phyloP scores from a whole-genome alignment of 2,113 vertebrate genomes.

The Coptodon rendalli region DNA sequence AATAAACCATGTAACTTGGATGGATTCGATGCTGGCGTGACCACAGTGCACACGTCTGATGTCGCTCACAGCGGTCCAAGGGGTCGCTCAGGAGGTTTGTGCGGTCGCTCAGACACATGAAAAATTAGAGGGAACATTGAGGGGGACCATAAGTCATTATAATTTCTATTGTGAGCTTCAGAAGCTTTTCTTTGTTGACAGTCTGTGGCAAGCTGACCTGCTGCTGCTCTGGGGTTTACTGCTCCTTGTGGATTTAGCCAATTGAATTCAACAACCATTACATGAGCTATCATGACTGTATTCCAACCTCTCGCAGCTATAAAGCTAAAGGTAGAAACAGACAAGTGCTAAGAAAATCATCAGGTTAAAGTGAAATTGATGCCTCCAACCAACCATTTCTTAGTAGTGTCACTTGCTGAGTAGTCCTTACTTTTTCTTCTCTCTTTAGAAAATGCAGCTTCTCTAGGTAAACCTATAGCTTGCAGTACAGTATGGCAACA shows the following conservation, averaged over 20 bases:
- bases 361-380: not conserved
- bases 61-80: too few relatives aligned
- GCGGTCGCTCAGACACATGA: too few relatives aligned
- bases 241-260: not conserved
- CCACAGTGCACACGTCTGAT: too few relatives aligned
- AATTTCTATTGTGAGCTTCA: not conserved
- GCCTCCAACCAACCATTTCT: not conserved
- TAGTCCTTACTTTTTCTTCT: not conserved
- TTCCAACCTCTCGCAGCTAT: not conserved
- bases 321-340: not conserved
- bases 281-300: not conserved
- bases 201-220: not conserved
- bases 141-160: not conserved
- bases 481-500: not conserved
- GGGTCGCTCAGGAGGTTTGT: too few relatives aligned
- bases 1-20: too few relatives aligned
- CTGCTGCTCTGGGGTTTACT: not conserved
- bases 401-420: not conserved
- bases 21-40: too few relatives aligned
- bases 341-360: not conserved
- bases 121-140: too few relatives aligned
- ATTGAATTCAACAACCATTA: not conserved
- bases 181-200: not conserved
- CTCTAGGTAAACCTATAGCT: not conserved
- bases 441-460: not conserved